phyloP scores from a whole-genome alignment of 1,140 invertebrate species.

The Ooceraea biroi region DNA sequence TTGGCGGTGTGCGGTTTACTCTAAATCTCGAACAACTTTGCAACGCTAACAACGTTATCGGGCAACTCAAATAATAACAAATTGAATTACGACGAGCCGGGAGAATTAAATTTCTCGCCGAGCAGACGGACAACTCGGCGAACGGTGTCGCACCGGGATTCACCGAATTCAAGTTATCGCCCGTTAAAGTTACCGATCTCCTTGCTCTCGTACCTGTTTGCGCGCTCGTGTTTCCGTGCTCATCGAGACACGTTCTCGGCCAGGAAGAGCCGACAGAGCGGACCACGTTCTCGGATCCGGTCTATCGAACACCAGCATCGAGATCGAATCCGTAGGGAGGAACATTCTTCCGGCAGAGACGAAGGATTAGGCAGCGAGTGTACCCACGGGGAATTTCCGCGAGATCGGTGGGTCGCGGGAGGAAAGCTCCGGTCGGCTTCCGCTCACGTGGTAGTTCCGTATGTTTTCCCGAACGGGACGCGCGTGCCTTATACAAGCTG shows the following conservation, averaged over 20 bases:
- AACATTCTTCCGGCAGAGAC: slow-evolving; percentile 41
- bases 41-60: slow-evolving; percentile 42
- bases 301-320: too few relatives aligned
- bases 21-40: slow-evolving; percentile 39
- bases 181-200: background rate
- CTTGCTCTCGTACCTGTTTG: background rate
- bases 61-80: slow-evolving; percentile 58
- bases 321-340: background rate
- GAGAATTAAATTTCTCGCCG: slow-evolving; percentile 23
- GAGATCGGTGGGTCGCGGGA: background rate
- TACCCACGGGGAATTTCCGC: slow-evolving; percentile 63
- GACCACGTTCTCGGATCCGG: too few relatives aligned
- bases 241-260: slow-evolving; percentile 3
- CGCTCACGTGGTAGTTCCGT: slow-evolving; percentile 67
- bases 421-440: slow-evolving; percentile 32
- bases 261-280: too few relatives aligned
- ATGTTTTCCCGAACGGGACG: slow-evolving; percentile 70
- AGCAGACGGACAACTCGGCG: slow-evolving; percentile 1
- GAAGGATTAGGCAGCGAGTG: slow-evolving; percentile 66
- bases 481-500: slow-evolving; percentile 67
- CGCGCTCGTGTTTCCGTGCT: background rate
- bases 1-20: slow-evolving; percentile 35
- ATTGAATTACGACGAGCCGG: slow-evolving; percentile 20
- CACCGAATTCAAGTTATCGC: slow-evolving; percentile 22
- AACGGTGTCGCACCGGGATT: slow-evolving; percentile 7